phyloP scores from a whole-genome alignment of 1,140 invertebrate genomes.

The Drosophila quadrilineata region DNA sequence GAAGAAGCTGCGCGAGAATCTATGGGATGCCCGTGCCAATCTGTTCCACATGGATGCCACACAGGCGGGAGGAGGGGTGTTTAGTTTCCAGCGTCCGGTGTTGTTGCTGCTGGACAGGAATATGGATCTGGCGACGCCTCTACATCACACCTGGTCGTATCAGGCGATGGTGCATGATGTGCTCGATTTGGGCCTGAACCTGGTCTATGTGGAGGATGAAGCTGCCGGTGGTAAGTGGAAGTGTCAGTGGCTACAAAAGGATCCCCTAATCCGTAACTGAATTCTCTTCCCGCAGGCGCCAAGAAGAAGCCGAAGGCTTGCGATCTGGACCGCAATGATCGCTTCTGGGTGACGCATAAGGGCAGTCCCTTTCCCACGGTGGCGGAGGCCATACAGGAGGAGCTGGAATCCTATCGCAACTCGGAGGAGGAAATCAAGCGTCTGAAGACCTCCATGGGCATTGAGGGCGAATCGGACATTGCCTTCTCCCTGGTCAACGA shows the following conservation, averaged over 20 bases:
- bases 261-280: background rate
- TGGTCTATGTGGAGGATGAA: slow-evolving; percentile 90
- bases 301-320: slow-evolving; percentile 92
- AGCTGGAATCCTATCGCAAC: slow-evolving; percentile 95
- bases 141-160: slow-evolving; percentile 99
- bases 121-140: slow-evolving; percentile 97
- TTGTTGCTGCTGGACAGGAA: slow-evolving; percentile 96
- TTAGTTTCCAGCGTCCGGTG: slow-evolving; percentile 95
- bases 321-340: slow-evolving; percentile 93
- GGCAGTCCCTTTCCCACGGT: slow-evolving; percentile 98
- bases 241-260: background rate
- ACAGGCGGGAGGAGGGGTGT: slow-evolving; percentile 87
- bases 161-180: slow-evolving; percentile 98
- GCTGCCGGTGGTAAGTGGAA: slow-evolving; percentile 45
- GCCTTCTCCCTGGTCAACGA: slow-evolving; percentile 93
- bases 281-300: slow-evolving; percentile 81
- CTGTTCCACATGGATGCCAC: slow-evolving; percentile 94
- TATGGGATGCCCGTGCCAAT: slow-evolving; percentile 97
- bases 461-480: slow-evolving; percentile 89
- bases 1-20: slow-evolving; percentile 97
- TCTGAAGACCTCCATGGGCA: slow-evolving; percentile 95
- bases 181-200: slow-evolving; percentile 93
- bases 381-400: slow-evolving; percentile 98
- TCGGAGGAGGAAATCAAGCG: slow-evolving; percentile 98
- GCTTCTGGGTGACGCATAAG: slow-evolving; percentile 96